phyloP scores from a whole-genome alignment of 1,140 invertebrate species.

The Lepidurus packardi region DNA sequence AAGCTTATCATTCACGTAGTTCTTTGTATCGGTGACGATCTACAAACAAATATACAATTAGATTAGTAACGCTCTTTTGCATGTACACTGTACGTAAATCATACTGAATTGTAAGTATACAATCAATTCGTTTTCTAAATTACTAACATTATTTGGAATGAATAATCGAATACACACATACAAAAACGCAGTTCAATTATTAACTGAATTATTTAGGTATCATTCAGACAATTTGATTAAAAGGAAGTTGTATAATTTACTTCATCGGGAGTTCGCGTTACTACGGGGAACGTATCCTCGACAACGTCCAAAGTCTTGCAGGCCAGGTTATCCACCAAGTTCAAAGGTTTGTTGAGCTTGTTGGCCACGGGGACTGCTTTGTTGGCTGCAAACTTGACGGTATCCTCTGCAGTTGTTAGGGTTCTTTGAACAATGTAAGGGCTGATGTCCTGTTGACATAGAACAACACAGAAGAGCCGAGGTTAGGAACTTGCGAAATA shows the following conservation, averaged over 20 bases:
- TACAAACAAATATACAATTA: slow-evolving; percentile 29
- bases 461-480: background rate
- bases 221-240: too few relatives aligned
- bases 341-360: slow-evolving; percentile 32
- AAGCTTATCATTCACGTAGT: slow-evolving; percentile 34
- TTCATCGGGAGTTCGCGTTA: slow-evolving; percentile 35
- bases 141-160: too few relatives aligned
- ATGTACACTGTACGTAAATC: background rate
- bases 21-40: slow-evolving; percentile 34
- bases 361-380: slow-evolving; percentile 29
- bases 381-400: slow-evolving; percentile 33
- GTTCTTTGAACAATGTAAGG: slow-evolving; percentile 34
- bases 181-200: too few relatives aligned
- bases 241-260: slow-evolving; percentile 5
- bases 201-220: too few relatives aligned
- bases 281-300: slow-evolving; percentile 34
- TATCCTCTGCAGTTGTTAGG: slow-evolving; percentile 32
- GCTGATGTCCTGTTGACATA: slow-evolving; percentile 27
- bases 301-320: slow-evolving; percentile 35
- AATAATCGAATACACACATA: too few relatives aligned
- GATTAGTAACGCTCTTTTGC: background rate
- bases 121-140: too few relatives aligned
- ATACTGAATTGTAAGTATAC: too few relatives aligned
- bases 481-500: background rate
- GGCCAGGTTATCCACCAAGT: slow-evolving; percentile 35